These are phyloP conservation scores for Penaeus monodon DNA, from an alignment of 2,888 invertebrate species.

Conservation along the genomic window DNA sequence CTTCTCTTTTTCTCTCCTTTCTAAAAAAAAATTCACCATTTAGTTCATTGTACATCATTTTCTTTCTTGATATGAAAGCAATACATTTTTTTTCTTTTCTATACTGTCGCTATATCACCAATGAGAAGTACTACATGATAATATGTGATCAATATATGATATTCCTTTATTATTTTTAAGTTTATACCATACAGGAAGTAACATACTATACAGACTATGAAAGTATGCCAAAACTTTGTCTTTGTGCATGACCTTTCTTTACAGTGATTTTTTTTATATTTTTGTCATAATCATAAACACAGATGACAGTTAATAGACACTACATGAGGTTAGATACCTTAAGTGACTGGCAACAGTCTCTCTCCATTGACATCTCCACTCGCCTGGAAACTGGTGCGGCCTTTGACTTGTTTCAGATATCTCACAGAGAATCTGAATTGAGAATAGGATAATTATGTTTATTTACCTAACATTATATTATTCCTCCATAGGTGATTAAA, in stretches of 20 bases:
- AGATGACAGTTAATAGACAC: slow-evolving; percentile 22
- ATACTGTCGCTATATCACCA: slow-evolving; percentile 29
- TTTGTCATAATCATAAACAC: slow-evolving; percentile 20
- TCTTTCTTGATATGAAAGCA: slow-evolving; percentile 3
- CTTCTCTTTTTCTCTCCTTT: background rate
- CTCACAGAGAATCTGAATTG: slow-evolving; percentile 23
- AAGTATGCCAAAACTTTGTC: slow-evolving; percentile 15
- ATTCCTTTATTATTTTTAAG: slow-evolving; percentile 25
- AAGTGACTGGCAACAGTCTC: slow-evolving; percentile 5
- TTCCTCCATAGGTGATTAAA: no score
- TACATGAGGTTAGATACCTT: slow-evolving; percentile 18
- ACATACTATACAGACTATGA: slow-evolving; percentile 30
- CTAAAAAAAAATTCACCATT: slow-evolving; percentile 9
- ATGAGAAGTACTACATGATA: slow-evolving; percentile 26
- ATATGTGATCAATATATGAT: slow-evolving; percentile 26
- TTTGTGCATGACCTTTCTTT: slow-evolving; percentile 22
- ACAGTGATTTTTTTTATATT: slow-evolving; percentile 8
- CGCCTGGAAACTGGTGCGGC: slow-evolving; percentile 8
- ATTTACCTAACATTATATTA: no score
- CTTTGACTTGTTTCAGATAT: slow-evolving; percentile 7
- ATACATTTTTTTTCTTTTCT: slow-evolving; percentile 7
- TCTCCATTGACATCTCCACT: background rate
- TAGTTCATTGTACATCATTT: background rate
- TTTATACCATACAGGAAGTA: slow-evolving; percentile 29
- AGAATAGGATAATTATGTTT: slow-evolving; percentile 10